phyloP scores from a whole-genome alignment of 2,113 vertebrate genomes.

The Paracanthobrama guichenoti region DNA sequence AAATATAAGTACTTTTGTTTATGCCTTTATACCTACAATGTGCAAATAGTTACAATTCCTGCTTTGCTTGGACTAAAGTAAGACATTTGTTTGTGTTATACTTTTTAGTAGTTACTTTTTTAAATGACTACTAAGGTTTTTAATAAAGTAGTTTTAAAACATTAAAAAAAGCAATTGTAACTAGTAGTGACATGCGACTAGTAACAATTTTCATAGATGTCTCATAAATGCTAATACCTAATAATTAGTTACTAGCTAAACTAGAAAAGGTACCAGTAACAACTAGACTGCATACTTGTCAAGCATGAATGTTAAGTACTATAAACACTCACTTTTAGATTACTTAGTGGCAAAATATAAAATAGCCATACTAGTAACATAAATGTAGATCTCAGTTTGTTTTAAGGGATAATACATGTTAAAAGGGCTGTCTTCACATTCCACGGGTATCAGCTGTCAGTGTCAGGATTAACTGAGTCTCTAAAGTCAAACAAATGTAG shows the following conservation, averaged over 20 bases:
- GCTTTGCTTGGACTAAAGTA: background rate
- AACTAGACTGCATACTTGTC: background rate
- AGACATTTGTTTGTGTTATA: background rate
- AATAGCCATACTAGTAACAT: background rate
- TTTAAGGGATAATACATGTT: background rate
- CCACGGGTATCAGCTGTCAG: background rate
- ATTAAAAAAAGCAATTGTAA: background rate
- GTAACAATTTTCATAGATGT: background rate
- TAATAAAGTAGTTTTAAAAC: background rate
- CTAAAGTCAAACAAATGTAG: accelerated
- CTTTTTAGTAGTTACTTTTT: background rate
- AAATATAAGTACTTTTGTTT: background rate
- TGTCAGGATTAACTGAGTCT: background rate
- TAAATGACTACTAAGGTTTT: background rate
- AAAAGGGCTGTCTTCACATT: background rate
- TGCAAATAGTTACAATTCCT: background rate
- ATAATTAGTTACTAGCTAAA: background rate
- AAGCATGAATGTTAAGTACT: background rate
- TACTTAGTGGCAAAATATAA: background rate
- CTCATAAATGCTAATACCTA: background rate
- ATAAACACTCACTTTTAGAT: background rate
- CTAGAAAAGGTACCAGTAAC: background rate
- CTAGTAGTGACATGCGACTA: background rate
- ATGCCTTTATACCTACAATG: background rate
- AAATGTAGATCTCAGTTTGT: background rate